Evolutionary conservation across 2,113 vertebrate genomes (phyloP), one percentile per base, ranked within the genome.

Genomic region (Oceanodroma tethys): DNA sequence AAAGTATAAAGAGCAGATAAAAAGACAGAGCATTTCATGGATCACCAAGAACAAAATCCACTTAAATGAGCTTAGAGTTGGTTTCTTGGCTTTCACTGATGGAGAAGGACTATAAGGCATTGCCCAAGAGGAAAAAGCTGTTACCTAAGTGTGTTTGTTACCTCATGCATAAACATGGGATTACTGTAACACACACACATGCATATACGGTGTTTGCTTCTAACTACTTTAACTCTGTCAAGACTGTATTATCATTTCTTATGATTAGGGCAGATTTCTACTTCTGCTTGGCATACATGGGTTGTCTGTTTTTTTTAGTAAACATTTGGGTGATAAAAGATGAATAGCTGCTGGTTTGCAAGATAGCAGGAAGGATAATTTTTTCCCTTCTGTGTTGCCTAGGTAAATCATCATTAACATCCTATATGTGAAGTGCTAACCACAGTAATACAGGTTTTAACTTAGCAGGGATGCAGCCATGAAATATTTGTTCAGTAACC

Each of bases 11-110:
- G 98, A 99, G 98, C 98, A 98, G 98, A 98, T 98, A 98, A 98
- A 99, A 99, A 99, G 98, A 99, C 98, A 98, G 98, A 98, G 98
- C 98, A 98, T 99, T 99, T 99, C 99, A 99, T 99, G 99, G 99
- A 99, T 99, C 99, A 99, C 99, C 98, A 99, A 99, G 98, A 99
- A 98, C 98, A 97, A 98, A 98, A 98, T 98, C 98, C 98, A 99
- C 98, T 99, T 99, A 99, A 99, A 99, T 98, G 97, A 99, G 98
- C 97, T 98, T 98, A 98, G 98, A 98, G 98, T 98, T 98, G 98
- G 98, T 99, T 98, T 97, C 98, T 98, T 98, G 98, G 98, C 97
- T 98, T 98, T 98, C 97, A 81, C 95, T 98, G 98, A 97, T 97
- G 98, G 96, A 98, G 97, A 96, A 98, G 93, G 96, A 97, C 97